A percentile compares a stretch with the other conserved stretches of the same genome.
Conservation (phyloP, 2,113 vertebrate species). For the Sorex araneus region DNA sequence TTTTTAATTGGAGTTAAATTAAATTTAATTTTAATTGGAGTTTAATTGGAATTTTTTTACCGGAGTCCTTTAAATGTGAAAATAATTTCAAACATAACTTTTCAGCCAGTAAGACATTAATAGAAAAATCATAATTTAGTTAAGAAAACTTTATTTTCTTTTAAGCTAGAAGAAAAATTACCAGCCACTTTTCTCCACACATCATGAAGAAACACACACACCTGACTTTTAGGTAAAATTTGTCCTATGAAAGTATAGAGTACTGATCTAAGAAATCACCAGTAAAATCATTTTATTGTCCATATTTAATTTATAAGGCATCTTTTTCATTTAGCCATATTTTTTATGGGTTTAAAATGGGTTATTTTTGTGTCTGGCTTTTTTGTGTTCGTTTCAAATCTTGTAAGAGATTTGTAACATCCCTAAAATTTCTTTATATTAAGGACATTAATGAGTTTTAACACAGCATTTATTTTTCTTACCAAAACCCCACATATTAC, state of each 20-base stretch:
- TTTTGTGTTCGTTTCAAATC: neutral
- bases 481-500: neutral
- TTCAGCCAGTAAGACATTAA: neutral
- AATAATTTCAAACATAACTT: conserved; percentile 65
- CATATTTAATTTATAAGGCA: neutral
- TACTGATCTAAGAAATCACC: neutral
- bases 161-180: conserved; percentile 40
- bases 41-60: too few relatives aligned
- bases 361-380: conserved; percentile 1
- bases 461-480: neutral
- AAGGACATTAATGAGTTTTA: conserved; percentile 6
- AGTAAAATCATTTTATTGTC: neutral
- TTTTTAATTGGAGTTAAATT: too few relatives aligned
- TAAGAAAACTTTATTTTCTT: conserved; percentile 46
- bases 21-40: too few relatives aligned
- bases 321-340: neutral
- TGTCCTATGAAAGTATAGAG: neutral
- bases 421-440: neutral
- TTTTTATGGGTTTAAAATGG: neutral
- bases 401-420: neutral
- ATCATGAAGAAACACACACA: neutral
- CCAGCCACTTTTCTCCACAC: neutral
- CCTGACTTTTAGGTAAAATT: neutral
- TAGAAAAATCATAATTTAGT: conserved; percentile 69
- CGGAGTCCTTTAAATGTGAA: neutral